These are phyloP conservation scores for Acleris literana DNA, from an alignment of 2,888 invertebrate species.

Conservation along the genomic window DNA sequence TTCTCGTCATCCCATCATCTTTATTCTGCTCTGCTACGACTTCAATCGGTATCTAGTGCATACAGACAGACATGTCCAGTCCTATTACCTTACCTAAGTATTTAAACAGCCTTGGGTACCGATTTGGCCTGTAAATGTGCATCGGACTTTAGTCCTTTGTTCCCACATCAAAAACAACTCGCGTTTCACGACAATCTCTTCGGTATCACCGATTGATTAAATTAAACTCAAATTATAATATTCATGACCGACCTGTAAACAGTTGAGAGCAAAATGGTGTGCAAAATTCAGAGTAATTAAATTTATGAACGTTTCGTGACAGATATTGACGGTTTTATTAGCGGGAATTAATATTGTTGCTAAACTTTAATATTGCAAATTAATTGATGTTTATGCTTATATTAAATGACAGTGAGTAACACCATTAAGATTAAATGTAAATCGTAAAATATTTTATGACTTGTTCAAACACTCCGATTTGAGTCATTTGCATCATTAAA, in stretches of 20 bases:
- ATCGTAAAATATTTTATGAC: too few species aligned
- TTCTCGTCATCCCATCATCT: too few species aligned
- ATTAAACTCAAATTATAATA: slow-evolving; percentile 25
- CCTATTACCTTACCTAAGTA: too few species aligned
- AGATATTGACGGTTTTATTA: slow-evolving; percentile 58
- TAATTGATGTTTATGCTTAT: slow-evolving; percentile 19
- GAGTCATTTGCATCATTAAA: not conserved
- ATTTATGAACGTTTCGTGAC: slow-evolving; percentile 26
- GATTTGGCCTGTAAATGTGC: too few species aligned
- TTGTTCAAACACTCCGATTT: not conserved
- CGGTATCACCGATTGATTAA: slow-evolving; percentile 7
- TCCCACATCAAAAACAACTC: not conserved
- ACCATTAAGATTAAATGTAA: slow-evolving; percentile 1
- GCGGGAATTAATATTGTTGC: slow-evolving; percentile 58
- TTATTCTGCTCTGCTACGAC: too few species aligned
- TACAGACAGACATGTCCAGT: too few species aligned
- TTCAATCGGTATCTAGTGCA: too few species aligned
- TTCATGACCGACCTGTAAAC: slow-evolving; percentile 23
- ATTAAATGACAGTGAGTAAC: not conserved
- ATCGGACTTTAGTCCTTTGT: not conserved
- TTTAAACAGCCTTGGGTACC: too few species aligned
- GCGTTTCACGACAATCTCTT: too few species aligned
- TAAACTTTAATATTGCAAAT: slow-evolving; percentile 22
- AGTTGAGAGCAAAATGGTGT: slow-evolving; percentile 8
- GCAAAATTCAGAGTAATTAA: slow-evolving; percentile 21